Conservation (phyloP, 1,140 invertebrate species). For the Asbolus verrucosus region DNA sequence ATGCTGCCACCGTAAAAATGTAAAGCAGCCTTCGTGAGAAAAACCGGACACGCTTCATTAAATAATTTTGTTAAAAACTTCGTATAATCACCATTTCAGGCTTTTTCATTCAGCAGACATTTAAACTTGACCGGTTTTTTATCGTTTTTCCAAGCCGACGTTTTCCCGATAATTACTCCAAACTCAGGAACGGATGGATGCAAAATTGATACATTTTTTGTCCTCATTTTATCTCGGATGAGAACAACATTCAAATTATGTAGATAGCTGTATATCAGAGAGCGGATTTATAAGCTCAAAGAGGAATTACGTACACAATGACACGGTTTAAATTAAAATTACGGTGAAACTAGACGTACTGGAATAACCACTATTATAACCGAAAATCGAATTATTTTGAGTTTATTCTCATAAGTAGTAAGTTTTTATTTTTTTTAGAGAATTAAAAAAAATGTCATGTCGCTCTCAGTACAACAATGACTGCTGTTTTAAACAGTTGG, state of each 20-base stretch:
- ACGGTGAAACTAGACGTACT: no score
- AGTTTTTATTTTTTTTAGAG: no score
- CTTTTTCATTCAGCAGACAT: not conserved
- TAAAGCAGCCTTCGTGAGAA: conserved; percentile 21
- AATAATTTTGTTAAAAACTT: conserved; percentile 25
- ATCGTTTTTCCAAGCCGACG: not conserved
- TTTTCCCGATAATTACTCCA: conserved; percentile 4
- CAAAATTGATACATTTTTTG: conserved; percentile 1
- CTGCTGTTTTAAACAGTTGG: no score
- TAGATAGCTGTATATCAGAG: no score
- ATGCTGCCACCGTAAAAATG: conserved; percentile 25
- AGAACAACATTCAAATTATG: conserved; percentile 23
- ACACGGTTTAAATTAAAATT: no score
- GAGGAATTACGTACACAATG: no score
- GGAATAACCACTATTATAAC: no score
- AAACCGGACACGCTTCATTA: conserved; percentile 34
- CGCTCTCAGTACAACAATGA: no score
- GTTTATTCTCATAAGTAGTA: no score
- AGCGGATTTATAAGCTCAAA: no score
- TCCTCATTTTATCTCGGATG: not conserved
- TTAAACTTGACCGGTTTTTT: not conserved
- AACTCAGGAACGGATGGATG: not conserved
- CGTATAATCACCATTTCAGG: conserved; percentile 10
- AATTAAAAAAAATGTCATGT: no score
- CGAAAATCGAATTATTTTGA: no score